phyloP scores from a whole-genome alignment of 2,888 invertebrate species.

The Andrena chrysosceles region DNA sequence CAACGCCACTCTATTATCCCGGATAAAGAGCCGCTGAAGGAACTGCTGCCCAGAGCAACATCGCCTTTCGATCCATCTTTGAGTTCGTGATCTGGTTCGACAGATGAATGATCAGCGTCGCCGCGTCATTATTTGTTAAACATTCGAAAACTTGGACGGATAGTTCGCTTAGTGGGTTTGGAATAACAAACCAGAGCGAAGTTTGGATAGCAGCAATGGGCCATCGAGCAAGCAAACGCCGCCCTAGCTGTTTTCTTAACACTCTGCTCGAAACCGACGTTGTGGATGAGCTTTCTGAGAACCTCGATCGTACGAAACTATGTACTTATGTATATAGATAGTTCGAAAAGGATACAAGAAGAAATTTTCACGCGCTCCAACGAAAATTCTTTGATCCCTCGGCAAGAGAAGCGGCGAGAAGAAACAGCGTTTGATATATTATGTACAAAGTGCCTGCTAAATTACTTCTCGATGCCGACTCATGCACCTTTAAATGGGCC shows the following conservation, averaged over 20 bases:
- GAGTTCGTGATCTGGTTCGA: conserved; percentile 40
- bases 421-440: too few species aligned
- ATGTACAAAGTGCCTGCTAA: too few species aligned
- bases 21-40: background rate
- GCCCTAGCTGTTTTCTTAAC: conserved; percentile 68
- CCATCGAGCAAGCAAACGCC: conserved; percentile 52
- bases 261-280: conserved; percentile 29
- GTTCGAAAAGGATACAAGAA: conserved; percentile 14
- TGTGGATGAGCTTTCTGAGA: conserved; percentile 31
- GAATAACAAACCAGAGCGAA: conserved; percentile 74
- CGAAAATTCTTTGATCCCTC: background rate
- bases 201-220: conserved; percentile 69
- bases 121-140: conserved; percentile 78
- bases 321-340: background rate
- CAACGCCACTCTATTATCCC: conserved; percentile 13
- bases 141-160: conserved; percentile 72
- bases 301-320: conserved; percentile 28
- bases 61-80: conserved; percentile 33
- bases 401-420: too few species aligned
- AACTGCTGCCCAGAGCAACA: conserved; percentile 14
- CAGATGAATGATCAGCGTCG: conserved; percentile 29
- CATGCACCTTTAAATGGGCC: too few species aligned
- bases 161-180: conserved; percentile 67
- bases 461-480: too few species aligned
- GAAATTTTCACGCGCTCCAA: conserved; percentile 5